A percentile compares a stretch with the other conserved stretches of the same genome.
These are phyloP conservation scores for Tragulus kanchil DNA, from an alignment of 2,113 vertebrate species.

Conservation along the genomic window DNA sequence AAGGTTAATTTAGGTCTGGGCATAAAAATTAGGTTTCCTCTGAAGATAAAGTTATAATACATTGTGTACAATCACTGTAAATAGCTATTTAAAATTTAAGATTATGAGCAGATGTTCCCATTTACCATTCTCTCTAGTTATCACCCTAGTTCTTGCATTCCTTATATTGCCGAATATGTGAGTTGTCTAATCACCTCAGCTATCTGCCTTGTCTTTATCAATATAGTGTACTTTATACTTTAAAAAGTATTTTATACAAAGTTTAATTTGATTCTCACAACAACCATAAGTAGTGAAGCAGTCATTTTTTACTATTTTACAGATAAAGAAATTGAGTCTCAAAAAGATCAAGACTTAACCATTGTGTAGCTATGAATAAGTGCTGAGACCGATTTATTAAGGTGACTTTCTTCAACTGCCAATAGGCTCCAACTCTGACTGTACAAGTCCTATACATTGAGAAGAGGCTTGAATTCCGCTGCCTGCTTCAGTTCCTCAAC, in stretches of 20 bases:
- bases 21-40: fast-evolving
- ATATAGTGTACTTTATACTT: neutral
- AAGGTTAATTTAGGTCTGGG: neutral
- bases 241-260: slow-evolving; percentile 23
- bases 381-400: neutral
- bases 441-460: neutral
- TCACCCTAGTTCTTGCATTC: slow-evolving; percentile 38
- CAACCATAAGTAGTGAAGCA: neutral
- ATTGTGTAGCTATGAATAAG: neutral
- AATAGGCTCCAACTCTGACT: too few relatives aligned
- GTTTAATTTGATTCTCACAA: slow-evolving; percentile 31
- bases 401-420: neutral
- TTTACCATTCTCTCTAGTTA: neutral
- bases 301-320: slow-evolving; percentile 49
- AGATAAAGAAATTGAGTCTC: neutral
- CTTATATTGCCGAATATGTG: neutral
- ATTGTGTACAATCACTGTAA: neutral
- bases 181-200: slow-evolving; percentile 25
- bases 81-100: slow-evolving; percentile 1
- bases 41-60: fast-evolving
- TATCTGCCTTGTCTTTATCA: neutral
- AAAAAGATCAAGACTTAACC: neutral
- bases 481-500: neutral
- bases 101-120: slow-evolving; percentile 8
- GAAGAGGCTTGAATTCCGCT: neutral